Base-by-base conservation (phyloP, 2,113 vertebrate species). In the Notiomystis cincta region DNA sequence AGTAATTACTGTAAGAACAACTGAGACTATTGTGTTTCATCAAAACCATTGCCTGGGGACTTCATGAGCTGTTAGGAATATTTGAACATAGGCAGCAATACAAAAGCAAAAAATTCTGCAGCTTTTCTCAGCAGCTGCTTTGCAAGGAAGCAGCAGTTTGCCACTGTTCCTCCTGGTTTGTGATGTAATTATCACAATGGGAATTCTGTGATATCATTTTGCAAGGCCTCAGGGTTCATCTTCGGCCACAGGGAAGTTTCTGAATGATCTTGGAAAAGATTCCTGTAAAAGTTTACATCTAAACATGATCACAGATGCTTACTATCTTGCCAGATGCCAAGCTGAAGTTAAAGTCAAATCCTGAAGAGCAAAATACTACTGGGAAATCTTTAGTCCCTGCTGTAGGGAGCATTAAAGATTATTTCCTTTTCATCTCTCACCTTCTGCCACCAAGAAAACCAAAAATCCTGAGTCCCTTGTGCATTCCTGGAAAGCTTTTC, bases 401-500 rank as follows among this genome's bases (percentile, higher is more conserved):
- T 57, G 50, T 6, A 61, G 8, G 37, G 11, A 82, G 14, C 53
- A 37, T 30, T 82, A 65, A 71, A 79, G 31, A 77, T 9, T 37
- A 37, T 48, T 48, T 50, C 22, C 37, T 61, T 66, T 54, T 66
- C 76, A 67, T 90, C 54, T 81, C 62, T 75, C 64, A 72, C 37
- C 28, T 72, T 35, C 42, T 25, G 42, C 40, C 71, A 88, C 31
- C 54, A 61, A 65, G 57, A 31, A 45, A 86, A 76, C 50, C 82
- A 38, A 45, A 86, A 93, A 45, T 61, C 44, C 67, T 81, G 50
- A 94, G 38, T 22, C 47, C 47, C 30, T 64, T 28, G 9, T 48
- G 72, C 28, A 17, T 87, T 94, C 87, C 62, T 90, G 57, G 72
- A 73, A 94, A 80, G 75, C 62, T 58, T 90, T 87, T 69, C 62